phyloP scores from a whole-genome alignment of 2,888 invertebrate species.

The Cepaea hortensis region DNA sequence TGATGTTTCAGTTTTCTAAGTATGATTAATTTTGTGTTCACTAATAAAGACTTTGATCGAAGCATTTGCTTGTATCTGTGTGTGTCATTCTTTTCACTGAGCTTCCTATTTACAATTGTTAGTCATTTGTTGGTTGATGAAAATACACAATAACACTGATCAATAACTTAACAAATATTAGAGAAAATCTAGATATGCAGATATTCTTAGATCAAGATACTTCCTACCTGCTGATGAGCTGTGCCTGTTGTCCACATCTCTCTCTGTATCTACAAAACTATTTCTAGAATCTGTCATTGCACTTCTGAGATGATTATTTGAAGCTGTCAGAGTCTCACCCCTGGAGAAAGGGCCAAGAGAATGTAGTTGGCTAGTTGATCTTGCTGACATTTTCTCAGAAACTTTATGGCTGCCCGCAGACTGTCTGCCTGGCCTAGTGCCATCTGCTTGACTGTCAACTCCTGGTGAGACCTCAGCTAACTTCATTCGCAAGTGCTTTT shows the following conservation, averaged over 20 bases:
- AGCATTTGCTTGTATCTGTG: too few species aligned
- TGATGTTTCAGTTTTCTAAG: too few species aligned
- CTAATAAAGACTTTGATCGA: too few species aligned
- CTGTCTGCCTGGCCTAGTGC: background rate
- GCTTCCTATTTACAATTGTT: too few species aligned
- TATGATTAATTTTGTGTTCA: too few species aligned
- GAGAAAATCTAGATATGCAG: too few species aligned
- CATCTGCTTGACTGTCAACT: background rate
- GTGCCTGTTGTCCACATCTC: background rate
- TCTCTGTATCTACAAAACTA: background rate
- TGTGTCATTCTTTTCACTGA: too few species aligned
- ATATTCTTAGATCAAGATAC: too few species aligned
- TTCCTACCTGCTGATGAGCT: too few species aligned
- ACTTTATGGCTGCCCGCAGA: background rate
- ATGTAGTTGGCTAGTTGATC: slow-evolving; percentile 19
- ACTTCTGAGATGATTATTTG: background rate
- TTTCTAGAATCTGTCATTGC: background rate
- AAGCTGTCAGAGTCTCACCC: background rate
- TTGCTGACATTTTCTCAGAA: background rate
- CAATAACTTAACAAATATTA: too few species aligned
- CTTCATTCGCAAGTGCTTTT: slow-evolving; percentile 61
- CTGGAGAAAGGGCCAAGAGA: slow-evolving; percentile 34
- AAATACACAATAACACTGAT: too few species aligned
- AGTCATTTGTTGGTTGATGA: too few species aligned
- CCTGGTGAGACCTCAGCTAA: background rate